phyloP scores from a whole-genome alignment of 2,113 vertebrate genomes.

The Cochlearius cochlearius region DNA sequence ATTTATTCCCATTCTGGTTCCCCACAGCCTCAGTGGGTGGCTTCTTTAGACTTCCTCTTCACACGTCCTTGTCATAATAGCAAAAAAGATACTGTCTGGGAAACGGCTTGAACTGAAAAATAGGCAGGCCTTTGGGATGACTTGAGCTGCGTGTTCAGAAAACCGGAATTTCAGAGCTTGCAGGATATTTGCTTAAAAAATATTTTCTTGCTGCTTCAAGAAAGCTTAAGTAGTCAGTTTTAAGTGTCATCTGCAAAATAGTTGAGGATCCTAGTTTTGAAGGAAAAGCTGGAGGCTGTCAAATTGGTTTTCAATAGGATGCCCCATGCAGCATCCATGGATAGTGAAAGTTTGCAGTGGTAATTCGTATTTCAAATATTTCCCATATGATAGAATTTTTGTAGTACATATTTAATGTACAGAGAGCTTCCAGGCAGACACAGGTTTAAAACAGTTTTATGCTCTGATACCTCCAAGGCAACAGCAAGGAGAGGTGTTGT shows the following conservation, averaged over 20 bases:
- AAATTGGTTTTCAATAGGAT: background rate
- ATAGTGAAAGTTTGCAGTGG: background rate
- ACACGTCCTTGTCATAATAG: background rate
- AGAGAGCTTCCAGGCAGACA: background rate
- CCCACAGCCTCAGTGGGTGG: background rate
- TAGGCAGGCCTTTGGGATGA: background rate
- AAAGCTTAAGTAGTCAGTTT: background rate
- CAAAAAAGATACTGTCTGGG: background rate
- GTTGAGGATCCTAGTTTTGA: background rate
- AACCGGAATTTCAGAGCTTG: background rate
- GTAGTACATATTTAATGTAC: background rate
- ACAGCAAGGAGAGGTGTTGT: accelerated
- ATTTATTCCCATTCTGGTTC: background rate
- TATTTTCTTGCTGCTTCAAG: background rate
- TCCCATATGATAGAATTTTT: background rate
- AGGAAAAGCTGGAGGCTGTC: background rate
- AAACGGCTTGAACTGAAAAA: background rate
- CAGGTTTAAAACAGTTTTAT: background rate
- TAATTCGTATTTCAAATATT: background rate
- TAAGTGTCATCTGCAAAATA: background rate
- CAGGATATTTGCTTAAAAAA: background rate
- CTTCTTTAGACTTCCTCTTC: background rate
- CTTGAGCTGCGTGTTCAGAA: background rate
- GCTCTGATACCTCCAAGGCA: background rate
- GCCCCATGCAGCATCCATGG: accelerated